Base-by-base conservation (phyloP, 2,113 vertebrate genomes). In the Bothrops jararaca region DNA sequence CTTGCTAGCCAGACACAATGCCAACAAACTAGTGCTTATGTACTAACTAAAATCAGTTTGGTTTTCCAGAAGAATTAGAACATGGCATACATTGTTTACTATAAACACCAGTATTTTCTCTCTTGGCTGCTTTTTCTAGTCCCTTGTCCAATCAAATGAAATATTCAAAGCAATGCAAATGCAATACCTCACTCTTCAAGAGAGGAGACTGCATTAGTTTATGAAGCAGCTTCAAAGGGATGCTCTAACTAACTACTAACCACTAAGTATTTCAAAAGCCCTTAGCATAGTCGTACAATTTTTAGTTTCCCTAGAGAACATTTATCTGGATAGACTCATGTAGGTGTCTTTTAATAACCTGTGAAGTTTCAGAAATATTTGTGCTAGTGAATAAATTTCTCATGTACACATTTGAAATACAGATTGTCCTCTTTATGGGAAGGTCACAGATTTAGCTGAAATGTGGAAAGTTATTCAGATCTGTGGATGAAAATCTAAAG, bases 281-380 rank as follows among this genome's bases (percentile, higher is more conserved):
- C 60, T 64, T 12, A 64, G 8, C 39, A 24, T 4, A 1, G 1
- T 57, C 10, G 22, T 1, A 20, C 85, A 24, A 90, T 74, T 45
- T 23, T 0, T 24, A 90, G 91, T 34, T 91, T 42, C 90, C 92
- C 85, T 93, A 91, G 54, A 92, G 91, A 90, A 94, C 74, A 42
- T 90, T 88, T 90, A 69, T 93, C 23, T 94, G 86, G 89, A 87
- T 89, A 48, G 94, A 91, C 60, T 91, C 93, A 94, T 60, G 29
- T 74, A 50, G 8, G 34, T 9, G 5, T 29, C 24, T 4, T 2
- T 45, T 56, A 23, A 85, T 95, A 94, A 94, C 88, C 93, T 93
- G 64, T 91, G 94, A 92, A 85, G 29, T 85, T 92, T n/a, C 1
- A 12, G 86, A 91, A 42, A 5, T 90, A 64, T 45, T 64, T 15